Base-by-base conservation (phyloP, 2,797 vertebrate species). In the Enteromius argenteus region DNA sequence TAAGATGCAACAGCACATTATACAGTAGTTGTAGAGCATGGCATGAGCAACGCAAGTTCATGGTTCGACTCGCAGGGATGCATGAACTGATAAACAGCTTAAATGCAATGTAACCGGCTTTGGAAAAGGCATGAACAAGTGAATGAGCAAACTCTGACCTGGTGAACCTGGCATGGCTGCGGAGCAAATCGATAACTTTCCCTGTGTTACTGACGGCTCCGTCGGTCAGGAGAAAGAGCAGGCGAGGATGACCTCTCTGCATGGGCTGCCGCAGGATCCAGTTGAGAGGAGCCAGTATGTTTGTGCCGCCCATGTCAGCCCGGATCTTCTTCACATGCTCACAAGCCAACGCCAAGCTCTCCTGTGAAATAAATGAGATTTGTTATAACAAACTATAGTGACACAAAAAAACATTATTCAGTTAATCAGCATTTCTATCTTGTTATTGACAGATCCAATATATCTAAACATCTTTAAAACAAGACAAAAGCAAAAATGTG, bases 261-360 rank as follows among this genome's bases (percentile, higher is more conserved):
- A 95, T 86, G 0, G 97, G 97, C 94, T 99, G 98, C 68, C 95
- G 95, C 71, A 95, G 87, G 85, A 98, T 85, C 98, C 98, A 99
- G 87, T 91, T 96, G 82, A 99, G 93, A 0, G 98, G 97, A 0
- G 95, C 90, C 13, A 99, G 88, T 89, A 99, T 80, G 90, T 99
- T 97, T 88, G 94, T 97, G 10, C 95, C 94, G 0, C 98, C 98
- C 97, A 98, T 97, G 86, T 99, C 97, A 0, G 97, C 97, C 17
- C 64, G 90, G 80, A 97, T 94, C 85, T 90, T 96, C 91, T 90
- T 92, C 85, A 99, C 87, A 85, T 95, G 96, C n/a, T 97, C 94
- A 3, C 97, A 99, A 14, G 97, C 97, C 0, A 91, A 1, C 1
- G 94, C 93, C 92, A 99, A 77, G 58, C 91, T 96, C 46, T 98